A percentile compares a stretch with the other conserved stretches of the same genome.
These are phyloP conservation scores for Craterocephalus amniculus DNA, from an alignment of 2,797 vertebrate species.

Conservation along the genomic window DNA sequence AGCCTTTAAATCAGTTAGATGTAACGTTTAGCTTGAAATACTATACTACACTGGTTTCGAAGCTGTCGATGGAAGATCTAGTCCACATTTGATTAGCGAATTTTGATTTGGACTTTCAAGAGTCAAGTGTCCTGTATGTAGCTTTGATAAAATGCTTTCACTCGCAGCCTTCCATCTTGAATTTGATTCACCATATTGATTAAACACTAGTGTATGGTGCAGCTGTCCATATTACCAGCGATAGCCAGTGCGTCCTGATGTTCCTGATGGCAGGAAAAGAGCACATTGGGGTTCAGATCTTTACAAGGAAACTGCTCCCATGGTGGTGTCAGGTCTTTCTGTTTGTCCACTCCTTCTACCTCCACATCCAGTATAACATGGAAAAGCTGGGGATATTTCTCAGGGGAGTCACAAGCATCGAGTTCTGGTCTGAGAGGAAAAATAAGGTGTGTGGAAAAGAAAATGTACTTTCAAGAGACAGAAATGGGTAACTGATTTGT, in stretches of 20 bases:
- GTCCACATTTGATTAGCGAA: not conserved
- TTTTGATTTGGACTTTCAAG: not conserved
- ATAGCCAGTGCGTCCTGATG: constrained; percentile 92
- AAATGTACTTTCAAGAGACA: not conserved
- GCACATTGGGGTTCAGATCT: constrained; percentile 91
- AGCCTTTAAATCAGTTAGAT: not conserved
- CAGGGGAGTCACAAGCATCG: constrained; percentile 95
- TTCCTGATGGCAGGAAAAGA: constrained; percentile 97
- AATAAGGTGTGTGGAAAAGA: not conserved
- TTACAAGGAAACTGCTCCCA: constrained; percentile 98
- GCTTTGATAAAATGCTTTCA: not conserved
- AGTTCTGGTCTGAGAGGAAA: constrained; percentile 88
- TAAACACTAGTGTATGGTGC: constrained; percentile 8
- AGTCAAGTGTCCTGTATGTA: not conserved
- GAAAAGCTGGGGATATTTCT: constrained; percentile 98
- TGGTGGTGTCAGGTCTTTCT: constrained; percentile 93
- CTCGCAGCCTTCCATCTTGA: not conserved
- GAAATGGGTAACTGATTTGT: not conserved
- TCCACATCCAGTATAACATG: constrained; percentile 94
- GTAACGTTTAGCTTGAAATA: not conserved
- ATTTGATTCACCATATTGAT: not conserved
- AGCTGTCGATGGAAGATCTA: not conserved
- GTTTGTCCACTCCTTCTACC: constrained; percentile 91
- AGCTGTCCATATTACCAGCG: constrained; percentile 82
- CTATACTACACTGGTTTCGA: too few relatives aligned